phyloP scores from a whole-genome alignment of 2,888 invertebrate species.

The Chymomyza fuscimana region DNA sequence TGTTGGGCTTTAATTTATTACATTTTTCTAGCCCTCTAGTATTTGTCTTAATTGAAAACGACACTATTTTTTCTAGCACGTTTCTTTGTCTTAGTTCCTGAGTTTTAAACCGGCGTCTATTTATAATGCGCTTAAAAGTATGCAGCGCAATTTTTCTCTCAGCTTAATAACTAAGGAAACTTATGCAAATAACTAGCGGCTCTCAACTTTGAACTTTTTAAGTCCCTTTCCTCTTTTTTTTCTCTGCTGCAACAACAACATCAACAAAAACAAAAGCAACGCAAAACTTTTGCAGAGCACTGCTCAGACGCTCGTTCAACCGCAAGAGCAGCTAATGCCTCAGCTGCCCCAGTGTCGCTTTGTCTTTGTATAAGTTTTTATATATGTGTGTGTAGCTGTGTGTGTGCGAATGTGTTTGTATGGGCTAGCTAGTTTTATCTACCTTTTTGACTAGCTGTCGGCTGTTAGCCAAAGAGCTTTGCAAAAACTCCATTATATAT shows the following conservation, averaged over 20 bases:
- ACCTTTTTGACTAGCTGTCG: constrained; percentile 30
- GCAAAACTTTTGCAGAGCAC: background rate
- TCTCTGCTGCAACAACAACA: constrained; percentile 13
- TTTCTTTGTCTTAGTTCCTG: constrained; percentile 1
- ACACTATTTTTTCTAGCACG: constrained; percentile 25
- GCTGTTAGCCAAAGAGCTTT: constrained; percentile 20
- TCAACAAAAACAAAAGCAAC: constrained; percentile 20
- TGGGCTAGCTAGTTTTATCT: constrained; percentile 24
- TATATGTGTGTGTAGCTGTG: background rate
- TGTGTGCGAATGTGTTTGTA: constrained; percentile 9
- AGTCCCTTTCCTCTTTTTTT: constrained; percentile 21
- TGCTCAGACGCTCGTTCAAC: background rate
- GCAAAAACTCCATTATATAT: constrained; percentile 28
- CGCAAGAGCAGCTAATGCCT: constrained; percentile 39
- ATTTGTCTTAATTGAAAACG: constrained; percentile 39
- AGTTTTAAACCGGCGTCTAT: constrained; percentile 19
- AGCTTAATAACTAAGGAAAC: constrained; percentile 68
- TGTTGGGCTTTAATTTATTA: background rate
- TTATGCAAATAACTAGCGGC: constrained; percentile 68
- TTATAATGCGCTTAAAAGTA: constrained; percentile 68
- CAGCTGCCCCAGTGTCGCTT: background rate
- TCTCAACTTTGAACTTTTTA: constrained; percentile 12
- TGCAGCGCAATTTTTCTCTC: constrained; percentile 45
- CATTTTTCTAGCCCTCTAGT: background rate
- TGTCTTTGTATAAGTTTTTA: background rate